Conservation (phyloP, 2,113 vertebrate genomes). For the Vireo altiloquus region DNA sequence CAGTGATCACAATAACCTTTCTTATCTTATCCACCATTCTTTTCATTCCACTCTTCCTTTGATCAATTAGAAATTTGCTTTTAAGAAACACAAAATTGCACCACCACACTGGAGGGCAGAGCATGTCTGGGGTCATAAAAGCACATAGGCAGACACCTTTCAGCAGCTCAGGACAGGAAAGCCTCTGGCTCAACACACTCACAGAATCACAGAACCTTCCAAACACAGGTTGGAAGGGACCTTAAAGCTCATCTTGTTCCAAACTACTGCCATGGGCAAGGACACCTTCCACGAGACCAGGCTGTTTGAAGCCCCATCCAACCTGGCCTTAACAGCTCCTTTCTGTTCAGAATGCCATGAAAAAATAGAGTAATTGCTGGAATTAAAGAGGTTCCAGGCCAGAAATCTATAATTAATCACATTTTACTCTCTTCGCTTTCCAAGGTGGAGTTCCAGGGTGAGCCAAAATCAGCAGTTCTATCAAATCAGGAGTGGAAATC, state of each 20-base stretch:
- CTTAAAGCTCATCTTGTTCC: background rate
- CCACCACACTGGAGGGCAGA: background rate
- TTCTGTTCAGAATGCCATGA: background rate
- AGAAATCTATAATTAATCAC: conserved; percentile 5
- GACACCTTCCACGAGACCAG: background rate
- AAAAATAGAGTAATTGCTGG: conserved; percentile 8
- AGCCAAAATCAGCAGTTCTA: background rate
- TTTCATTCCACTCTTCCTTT: background rate
- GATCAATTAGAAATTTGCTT: conserved; percentile 19
- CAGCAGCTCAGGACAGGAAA: background rate
- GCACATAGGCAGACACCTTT: background rate
- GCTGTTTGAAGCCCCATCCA: background rate
- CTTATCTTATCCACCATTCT: background rate
- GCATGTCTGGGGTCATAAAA: background rate
- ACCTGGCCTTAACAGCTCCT: background rate
- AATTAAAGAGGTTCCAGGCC: background rate
- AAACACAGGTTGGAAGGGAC: background rate
- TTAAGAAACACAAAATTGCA: background rate
- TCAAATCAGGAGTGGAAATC: background rate
- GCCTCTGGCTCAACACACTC: background rate
- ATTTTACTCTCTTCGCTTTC: background rate
- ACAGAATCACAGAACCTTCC: background rate
- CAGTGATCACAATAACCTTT: conserved; percentile 44
- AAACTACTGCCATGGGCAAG: background rate
- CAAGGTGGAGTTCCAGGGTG: background rate